Conservation (phyloP, 2,888 invertebrate genomes). For the Nezara viridula region DNA sequence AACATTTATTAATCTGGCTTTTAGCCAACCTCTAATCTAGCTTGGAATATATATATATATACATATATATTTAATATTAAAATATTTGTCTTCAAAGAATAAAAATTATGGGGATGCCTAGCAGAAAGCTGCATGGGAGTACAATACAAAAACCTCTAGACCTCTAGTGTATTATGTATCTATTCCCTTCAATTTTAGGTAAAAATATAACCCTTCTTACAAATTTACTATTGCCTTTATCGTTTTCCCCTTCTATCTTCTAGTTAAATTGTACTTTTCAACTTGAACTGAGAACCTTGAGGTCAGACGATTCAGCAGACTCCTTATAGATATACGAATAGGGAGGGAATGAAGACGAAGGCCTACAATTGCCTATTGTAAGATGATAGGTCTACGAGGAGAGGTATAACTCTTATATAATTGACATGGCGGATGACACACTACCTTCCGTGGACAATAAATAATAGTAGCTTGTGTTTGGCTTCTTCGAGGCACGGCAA, state of each 20-base stretch:
- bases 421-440: constrained; percentile 31
- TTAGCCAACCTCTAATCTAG: too few species aligned
- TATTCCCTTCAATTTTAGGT: too few species aligned
- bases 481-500: neutral
- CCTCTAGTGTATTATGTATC: too few species aligned
- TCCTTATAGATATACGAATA: neutral
- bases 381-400: constrained; percentile 10
- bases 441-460: constrained; percentile 5
- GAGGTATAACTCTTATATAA: constrained; percentile 33
- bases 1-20: too few species aligned
- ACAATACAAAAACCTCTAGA: too few species aligned
- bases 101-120: too few species aligned
- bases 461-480: constrained; percentile 26
- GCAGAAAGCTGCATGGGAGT: too few species aligned
- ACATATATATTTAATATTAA: too few species aligned
- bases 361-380: constrained; percentile 20
- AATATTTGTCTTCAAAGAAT: too few species aligned
- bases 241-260: neutral
- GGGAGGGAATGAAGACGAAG: neutral
- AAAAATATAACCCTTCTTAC: too few species aligned
- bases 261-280: neutral
- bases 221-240: neutral
- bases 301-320: neutral
- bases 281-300: neutral
- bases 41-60: too few species aligned